These are phyloP conservation scores for Syngnathus floridae DNA, from an alignment of 2,113 vertebrate genomes.

Conservation along the genomic window DNA sequence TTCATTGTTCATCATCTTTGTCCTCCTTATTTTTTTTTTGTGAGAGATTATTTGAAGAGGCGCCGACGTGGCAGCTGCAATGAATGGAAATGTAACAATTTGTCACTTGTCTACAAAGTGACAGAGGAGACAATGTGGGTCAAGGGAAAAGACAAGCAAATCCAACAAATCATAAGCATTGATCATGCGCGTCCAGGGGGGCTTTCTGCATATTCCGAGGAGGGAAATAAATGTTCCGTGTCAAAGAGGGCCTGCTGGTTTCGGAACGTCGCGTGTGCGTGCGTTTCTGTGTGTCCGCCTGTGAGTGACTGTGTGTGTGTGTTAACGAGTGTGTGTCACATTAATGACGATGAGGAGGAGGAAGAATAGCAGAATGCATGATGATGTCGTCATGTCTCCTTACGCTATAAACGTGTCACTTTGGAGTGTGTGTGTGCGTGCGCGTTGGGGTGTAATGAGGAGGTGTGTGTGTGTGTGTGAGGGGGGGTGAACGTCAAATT, in stretches of 20 bases:
- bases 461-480: background rate
- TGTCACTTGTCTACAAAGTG: background rate
- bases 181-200: background rate
- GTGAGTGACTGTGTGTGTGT: background rate
- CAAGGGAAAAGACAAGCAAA: too few species aligned
- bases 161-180: background rate
- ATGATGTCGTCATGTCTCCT: constrained; percentile 6
- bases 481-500: background rate
- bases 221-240: background rate
- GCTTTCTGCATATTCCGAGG: background rate
- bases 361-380: background rate
- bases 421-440: background rate
- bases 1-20: too few species aligned
- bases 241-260: background rate
- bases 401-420: background rate
- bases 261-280: background rate
- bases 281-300: background rate
- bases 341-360: background rate
- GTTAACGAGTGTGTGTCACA: constrained; percentile 4
- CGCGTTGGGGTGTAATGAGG: background rate
- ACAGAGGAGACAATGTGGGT: background rate
- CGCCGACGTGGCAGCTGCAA: background rate
- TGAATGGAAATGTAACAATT: background rate
- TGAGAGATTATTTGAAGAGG: background rate
- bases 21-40: background rate